Percentiles rank a stretch among this genome's conserved stretches.
phyloP scores from a whole-genome alignment of 2,888 invertebrate genomes.

The Tridacna gigas region DNA sequence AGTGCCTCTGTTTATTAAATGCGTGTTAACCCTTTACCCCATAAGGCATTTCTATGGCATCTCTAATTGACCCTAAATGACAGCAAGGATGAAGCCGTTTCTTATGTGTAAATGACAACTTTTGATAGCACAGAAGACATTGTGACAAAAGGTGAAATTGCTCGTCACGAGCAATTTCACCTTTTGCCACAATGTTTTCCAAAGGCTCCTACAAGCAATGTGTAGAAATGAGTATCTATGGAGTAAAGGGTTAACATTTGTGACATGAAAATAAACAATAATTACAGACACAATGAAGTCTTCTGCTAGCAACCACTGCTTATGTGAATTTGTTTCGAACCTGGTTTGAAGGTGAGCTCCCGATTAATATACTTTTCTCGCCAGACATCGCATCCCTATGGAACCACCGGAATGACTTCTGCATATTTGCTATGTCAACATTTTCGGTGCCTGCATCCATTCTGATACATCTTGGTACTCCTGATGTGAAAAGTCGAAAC shows the following conservation, averaged over 20 bases:
- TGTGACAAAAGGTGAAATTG: no score
- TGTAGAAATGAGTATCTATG: no score
- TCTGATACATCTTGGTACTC: conserved; percentile 49
- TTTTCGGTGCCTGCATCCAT: conserved; percentile 55
- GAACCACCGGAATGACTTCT: conserved; percentile 51
- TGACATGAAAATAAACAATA: conserved; percentile 4
- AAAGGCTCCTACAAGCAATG: no score
- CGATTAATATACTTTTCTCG: conserved; percentile 52
- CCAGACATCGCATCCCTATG: conserved; percentile 40
- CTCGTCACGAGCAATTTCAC: no score
- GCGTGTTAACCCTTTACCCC: no score
- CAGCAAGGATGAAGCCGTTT: no score
- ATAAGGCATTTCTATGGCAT: no score
- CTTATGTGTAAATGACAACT: no score
- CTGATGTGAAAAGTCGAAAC: conserved; percentile 21
- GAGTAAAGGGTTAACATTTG: no score
- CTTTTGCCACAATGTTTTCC: no score
- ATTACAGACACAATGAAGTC: conserved; percentile 9
- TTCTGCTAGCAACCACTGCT: conserved; percentile 12
- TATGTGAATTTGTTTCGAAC: conserved; percentile 21
- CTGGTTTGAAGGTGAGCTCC: conserved; percentile 49
- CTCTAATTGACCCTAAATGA: no score
- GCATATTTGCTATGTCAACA: conserved; percentile 40
- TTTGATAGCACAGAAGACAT: no score
- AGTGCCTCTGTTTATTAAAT: conserved; percentile 3